Conservation (phyloP, 2,113 vertebrate genomes). For the Antechinus stuartii region DNA sequence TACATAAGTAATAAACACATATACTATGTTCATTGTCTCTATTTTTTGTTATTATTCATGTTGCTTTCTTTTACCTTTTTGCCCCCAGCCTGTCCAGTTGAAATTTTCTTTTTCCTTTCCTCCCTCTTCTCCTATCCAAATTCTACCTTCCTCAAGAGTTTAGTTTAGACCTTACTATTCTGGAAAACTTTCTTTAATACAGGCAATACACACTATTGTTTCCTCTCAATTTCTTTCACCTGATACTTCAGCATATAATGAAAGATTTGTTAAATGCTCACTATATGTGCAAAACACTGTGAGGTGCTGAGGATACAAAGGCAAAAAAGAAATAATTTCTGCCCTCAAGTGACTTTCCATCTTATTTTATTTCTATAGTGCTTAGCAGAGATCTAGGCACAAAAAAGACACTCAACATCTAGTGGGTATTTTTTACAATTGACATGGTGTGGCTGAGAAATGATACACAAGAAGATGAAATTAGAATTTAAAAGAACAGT, state of each 20-base stretch:
- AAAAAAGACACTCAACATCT: neutral
- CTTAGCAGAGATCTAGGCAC: neutral
- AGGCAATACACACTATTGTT: neutral
- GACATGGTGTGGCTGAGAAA: constrained; percentile 29
- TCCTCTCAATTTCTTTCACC: neutral
- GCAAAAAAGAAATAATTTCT: neutral
- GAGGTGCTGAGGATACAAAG: neutral
- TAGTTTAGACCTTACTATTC: neutral
- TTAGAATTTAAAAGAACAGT: constrained; percentile 2
- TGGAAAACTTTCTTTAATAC: neutral
- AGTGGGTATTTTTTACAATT: constrained; percentile 21
- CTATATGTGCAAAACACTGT: neutral
- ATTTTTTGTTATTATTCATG: neutral
- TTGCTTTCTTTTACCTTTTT: neutral
- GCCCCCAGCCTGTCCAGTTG: neutral
- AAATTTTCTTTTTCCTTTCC: neutral
- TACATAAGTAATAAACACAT: neutral
- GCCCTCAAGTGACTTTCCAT: neutral
- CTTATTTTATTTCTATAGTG: neutral
- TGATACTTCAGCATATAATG: neutral
- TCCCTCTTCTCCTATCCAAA: neutral
- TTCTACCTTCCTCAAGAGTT: neutral
- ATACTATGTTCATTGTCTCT: neutral
- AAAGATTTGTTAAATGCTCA: neutral
- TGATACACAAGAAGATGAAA: neutral